A percentile compares a stretch with the other conserved stretches of the same genome.
These are phyloP conservation scores for Myotis brandtii DNA, from an alignment of 2,113 vertebrate genomes.

Conservation along the genomic window DNA sequence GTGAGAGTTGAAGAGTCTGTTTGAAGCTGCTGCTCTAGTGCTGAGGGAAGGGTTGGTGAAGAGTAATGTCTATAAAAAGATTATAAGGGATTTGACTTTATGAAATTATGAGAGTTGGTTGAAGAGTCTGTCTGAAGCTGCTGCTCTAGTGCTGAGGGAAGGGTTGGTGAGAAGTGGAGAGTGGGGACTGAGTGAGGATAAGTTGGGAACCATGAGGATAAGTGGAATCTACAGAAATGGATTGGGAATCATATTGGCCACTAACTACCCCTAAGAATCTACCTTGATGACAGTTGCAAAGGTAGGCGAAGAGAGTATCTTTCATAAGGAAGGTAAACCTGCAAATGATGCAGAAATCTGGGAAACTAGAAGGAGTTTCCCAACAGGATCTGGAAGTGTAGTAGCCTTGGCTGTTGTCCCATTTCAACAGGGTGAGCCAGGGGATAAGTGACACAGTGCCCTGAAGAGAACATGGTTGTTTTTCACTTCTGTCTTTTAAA, in stretches of 20 bases:
- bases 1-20: neutral
- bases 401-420: fast-evolving
- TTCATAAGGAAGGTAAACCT: neutral
- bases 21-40: neutral
- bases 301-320: neutral
- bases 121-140: neutral
- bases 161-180: neutral
- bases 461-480: neutral
- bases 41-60: neutral
- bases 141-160: neutral
- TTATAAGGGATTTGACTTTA: neutral
- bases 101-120: neutral
- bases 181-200: neutral
- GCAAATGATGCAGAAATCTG: neutral
- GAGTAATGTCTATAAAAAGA: neutral
- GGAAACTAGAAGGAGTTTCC: neutral
- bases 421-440: neutral
- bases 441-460: neutral
- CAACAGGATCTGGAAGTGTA: neutral
- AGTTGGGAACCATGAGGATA: neutral
- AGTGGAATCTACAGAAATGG: neutral
- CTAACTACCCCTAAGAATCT: neutral
- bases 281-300: neutral
- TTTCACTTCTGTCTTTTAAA: neutral
- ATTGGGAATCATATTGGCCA: fast-evolving